These are phyloP conservation scores for Epinephelus lanceolatus DNA, from an alignment of 2,113 vertebrate species.

Conservation along the genomic window DNA sequence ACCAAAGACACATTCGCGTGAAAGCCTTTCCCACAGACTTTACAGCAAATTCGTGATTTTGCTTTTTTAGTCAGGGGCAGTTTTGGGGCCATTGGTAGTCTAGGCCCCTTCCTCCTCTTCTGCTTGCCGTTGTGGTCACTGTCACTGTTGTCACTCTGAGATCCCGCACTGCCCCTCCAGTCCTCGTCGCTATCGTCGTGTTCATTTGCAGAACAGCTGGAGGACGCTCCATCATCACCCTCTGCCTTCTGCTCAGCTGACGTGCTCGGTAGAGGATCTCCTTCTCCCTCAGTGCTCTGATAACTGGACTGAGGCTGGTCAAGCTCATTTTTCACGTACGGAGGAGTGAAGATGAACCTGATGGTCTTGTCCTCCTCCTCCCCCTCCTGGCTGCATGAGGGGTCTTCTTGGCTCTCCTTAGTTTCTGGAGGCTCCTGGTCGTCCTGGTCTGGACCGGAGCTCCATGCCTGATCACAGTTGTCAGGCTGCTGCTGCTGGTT, in stretches of 20 bases:
- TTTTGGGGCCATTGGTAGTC: not conserved
- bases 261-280: slow-evolving; percentile 43
- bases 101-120: slow-evolving; percentile 3
- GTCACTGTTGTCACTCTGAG: slow-evolving; percentile 36
- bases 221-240: not conserved
- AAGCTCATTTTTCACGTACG: slow-evolving; percentile 3
- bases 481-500: slow-evolving; percentile 25
- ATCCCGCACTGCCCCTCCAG: slow-evolving; percentile 9
- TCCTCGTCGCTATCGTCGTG: slow-evolving; percentile 36
- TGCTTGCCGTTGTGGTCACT: not conserved
- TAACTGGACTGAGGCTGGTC: not conserved
- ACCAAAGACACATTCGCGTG: slow-evolving; percentile 59
- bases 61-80: slow-evolving; percentile 4
- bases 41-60: slow-evolving; percentile 49
- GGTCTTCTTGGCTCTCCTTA: not conserved
- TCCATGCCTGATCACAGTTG: slow-evolving; percentile 32
- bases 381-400: not conserved
- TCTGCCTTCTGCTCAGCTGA: slow-evolving; percentile 34
- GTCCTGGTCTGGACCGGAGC: not conserved
- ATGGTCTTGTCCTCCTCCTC: slow-evolving; percentile 31
- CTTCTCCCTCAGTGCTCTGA: not conserved
- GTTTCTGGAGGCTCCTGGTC: slow-evolving; percentile 6
- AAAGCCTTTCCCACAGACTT: slow-evolving; percentile 65
- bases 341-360: slow-evolving; percentile 43
- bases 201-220: not conserved